Base-by-base conservation (phyloP, 2,888 invertebrate genomes). In the Drosophila limbata region DNA sequence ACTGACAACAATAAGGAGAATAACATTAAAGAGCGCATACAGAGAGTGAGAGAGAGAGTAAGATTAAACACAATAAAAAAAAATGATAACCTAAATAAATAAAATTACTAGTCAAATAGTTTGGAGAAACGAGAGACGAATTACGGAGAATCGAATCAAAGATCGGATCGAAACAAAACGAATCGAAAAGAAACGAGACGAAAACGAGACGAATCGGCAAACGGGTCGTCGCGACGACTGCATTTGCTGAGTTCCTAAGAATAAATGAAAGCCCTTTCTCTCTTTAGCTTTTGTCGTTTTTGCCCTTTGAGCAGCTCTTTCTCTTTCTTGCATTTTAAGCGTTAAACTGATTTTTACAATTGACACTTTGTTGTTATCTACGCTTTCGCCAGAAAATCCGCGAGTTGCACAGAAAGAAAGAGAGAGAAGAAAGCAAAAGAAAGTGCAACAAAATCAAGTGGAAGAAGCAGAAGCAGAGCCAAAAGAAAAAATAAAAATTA, bases 61-160 rank as follows among this genome's bases (percentile, higher is more conserved):
- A 25, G n/a, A 63, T 40, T 31, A 48, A 48, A 19, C 1, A 70
- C 73, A 62, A 45, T 55, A 48, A 48, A 55, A 61, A 79, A 79
- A 76, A 71, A 87, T 84, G 70, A 81, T 89, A 81, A 79, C 75
- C 75, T 86, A 84, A 83, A 84, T 81, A 73, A 75, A 74, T 62
- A 53, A 81, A 73, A 75, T 74, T 83, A 69, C 77, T 86, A 86
- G 81, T 84, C 81, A 81, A 71, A 77, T 57, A 72, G 62, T 70
- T 69, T 63, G 63, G 55, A 68, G 31, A 66, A 73, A 65, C 35
- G 69, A 56, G 56, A 45, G 42, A 64, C 28, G 13, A 31, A 55
- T 19, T 44, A 33, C 11, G 42, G 44, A 19, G 42, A 59, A 39
- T 48, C 39, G 28, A 37, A 48, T 37, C 25, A 9, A 13, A 28